Conservation (phyloP, 2,113 vertebrate species). For the Sarotherodon lohbergeri region DNA sequence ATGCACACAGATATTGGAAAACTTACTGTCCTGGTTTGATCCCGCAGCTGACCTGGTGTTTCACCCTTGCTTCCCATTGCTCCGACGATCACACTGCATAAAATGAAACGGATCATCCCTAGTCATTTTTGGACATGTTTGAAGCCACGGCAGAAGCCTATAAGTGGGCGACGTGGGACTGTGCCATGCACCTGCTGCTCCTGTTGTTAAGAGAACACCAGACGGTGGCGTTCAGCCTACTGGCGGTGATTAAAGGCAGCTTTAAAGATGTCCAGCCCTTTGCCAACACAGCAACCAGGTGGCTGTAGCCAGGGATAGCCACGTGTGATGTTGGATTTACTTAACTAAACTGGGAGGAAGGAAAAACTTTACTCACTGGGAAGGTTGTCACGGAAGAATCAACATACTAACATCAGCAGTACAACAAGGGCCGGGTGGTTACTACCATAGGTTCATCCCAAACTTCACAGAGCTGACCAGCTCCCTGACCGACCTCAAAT, state of each 20-base stretch:
- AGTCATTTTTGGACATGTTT: not conserved
- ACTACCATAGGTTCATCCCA: not conserved
- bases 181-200: not conserved
- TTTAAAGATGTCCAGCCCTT: not conserved
- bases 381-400: not conserved
- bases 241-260: not conserved
- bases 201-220: not conserved
- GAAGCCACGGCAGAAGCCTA: not conserved
- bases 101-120: not conserved
- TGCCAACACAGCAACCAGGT: not conserved
- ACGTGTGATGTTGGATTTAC: not conserved
- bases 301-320: not conserved
- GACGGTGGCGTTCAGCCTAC: not conserved
- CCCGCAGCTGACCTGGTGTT: not conserved
- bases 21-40: not conserved
- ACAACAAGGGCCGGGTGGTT: rapidly evolving
- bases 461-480: not conserved
- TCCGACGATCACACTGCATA: not conserved
- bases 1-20: not conserved
- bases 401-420: not conserved
- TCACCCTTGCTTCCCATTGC: not conserved
- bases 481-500: rapidly evolving
- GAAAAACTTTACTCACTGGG: rapidly evolving
- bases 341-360: not conserved
- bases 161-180: not conserved